Base-by-base conservation (phyloP, 1,140 invertebrate genomes). In the Drosophila yakuba region DNA sequence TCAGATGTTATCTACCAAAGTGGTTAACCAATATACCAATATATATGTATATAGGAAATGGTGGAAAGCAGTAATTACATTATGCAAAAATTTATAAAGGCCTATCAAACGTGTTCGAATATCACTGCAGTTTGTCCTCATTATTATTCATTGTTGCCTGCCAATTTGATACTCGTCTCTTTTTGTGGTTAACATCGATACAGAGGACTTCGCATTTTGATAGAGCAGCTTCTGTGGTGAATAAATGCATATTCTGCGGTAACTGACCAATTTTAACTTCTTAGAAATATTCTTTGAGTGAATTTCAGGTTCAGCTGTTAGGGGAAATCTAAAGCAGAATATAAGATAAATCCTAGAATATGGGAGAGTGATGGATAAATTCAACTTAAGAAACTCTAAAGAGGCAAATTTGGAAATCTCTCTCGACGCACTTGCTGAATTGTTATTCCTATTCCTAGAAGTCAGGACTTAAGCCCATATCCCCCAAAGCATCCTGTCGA, bases 141-240 rank as follows among this genome's bases (percentile, higher is more conserved):
- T 83, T 83, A 80, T 56, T 80, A 83, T 83, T 66, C 80, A 78
- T 71, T 74, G 62, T 75, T 68, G 59, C 64, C 55, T 72, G 64
- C 68, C 66, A 72, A 83, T 80, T 63, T 66, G 55, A 44, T 17
- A 44, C 20, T 57, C 25, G 39, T 45, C 43, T 23, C 43, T 55
- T 56, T 63, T 63, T 56, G 35, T 32, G 45, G 44, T 55, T 62
- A 44, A 38, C 62, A 44, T 47, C 38, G 66, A 52, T 47, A 38
- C 20, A 38, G 38, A 32, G n/a, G 14, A 28, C 12, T 71, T 63
- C 63, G 36, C 60, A 71, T 63, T 63, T 71, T 51, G 36, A 41
- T 28, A 61, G 32, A 54, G 57, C 15, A 8, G 39, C 7, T 5
- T 28, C 23, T 25, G n/a, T 8, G 54, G 54, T 39, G 5, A 39